phyloP scores from a whole-genome alignment of 2,113 vertebrate genomes.

The Pipra filicauda region DNA sequence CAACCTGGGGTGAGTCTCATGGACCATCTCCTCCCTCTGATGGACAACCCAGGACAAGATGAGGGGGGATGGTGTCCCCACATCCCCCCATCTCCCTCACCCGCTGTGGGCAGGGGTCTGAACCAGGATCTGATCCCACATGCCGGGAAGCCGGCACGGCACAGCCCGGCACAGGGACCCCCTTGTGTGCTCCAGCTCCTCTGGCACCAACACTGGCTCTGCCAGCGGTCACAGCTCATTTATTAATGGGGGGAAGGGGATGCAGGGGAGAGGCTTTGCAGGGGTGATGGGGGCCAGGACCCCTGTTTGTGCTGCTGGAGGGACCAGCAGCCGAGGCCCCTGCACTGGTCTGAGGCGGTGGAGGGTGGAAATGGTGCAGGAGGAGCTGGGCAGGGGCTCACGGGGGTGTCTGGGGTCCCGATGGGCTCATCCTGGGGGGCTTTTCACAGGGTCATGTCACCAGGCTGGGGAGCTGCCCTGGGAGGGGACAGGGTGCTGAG shows the following conservation, averaged over 20 bases:
- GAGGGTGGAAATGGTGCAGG: accelerated
- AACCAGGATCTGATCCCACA: background rate
- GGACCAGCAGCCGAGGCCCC: background rate
- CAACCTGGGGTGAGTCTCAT: background rate
- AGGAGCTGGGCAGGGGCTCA: accelerated
- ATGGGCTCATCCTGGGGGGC: accelerated
- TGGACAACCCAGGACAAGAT: background rate
- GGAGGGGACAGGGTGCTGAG: background rate
- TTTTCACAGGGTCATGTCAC: background rate
- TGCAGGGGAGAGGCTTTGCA: background rate
- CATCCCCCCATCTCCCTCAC: background rate
- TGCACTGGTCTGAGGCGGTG: accelerated
- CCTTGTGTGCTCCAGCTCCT: background rate
- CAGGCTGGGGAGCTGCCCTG: background rate
- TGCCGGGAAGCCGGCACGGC: background rate
- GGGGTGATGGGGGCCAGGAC: background rate
- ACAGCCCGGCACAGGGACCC: background rate
- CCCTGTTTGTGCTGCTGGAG: background rate
- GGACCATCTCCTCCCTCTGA: background rate
- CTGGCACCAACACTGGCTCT: background rate
- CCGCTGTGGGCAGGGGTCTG: background rate
- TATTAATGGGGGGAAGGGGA: background rate
- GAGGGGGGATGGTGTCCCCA: background rate
- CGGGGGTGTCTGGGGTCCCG: accelerated
- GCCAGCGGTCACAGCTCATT: background rate